Base-by-base conservation (phyloP, 2,797 vertebrate species). In the Gobio occitaniae region DNA sequence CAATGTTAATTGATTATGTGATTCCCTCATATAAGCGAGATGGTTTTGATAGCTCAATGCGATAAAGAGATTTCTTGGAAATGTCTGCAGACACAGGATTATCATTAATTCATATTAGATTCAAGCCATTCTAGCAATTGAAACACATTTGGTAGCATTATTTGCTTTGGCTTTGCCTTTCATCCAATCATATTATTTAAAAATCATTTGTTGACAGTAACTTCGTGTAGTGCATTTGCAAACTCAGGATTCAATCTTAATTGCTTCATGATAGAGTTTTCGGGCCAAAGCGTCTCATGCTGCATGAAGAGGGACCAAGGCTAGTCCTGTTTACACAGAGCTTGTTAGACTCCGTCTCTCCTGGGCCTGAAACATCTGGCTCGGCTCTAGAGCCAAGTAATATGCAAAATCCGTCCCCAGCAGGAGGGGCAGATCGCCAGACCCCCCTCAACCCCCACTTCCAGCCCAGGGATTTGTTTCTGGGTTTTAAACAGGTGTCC, bases 291-390 rank as follows among this genome's bases (percentile, higher is more conserved):
- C 9, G 15, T 47, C 70, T 68, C 44, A 80, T 81, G 52, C 71
- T 71, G 65, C 56, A 44, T 48, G 70, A 81, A 84, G 59, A 76
- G 59, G 56, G 54, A 59, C 74, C 50, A 76, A 76, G 68, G 90
- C 88, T 77, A 89, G 86, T 90, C 82, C 78, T 89, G 88, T 90
- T 87, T 90, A 93, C 92, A 92, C 89, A 91, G 88, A 89, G 84
- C 87, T 90, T 92, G 90, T 92, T 92, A 91, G 87, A 90, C 86
- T 89, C 66, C 72, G n/a, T 59, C 86, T 88, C 92, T 93, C 88
- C 9, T 70, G 89, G 86, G 89, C 88, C 86, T 88, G 86, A 80
- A 92, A 91, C 91, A 92, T 86, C 91, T 94, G 93, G 89, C 90
- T 92, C 78, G 61, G 84, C 83, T 89, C 88, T 91, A 85, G 86